phyloP scores from a whole-genome alignment of 2,888 invertebrate genomes.

The Megalurothrips usitatus region DNA sequence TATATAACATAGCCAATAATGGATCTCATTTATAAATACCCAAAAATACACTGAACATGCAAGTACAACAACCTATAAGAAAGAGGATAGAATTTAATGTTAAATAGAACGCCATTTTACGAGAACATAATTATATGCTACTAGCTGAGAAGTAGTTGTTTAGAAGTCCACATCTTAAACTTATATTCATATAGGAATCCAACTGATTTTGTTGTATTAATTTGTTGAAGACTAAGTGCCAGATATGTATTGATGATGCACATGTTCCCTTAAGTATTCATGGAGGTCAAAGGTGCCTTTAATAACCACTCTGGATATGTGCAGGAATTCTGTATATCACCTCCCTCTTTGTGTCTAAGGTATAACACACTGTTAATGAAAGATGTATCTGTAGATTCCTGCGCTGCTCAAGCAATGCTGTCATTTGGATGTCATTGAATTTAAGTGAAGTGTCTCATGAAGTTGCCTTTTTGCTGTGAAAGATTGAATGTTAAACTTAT shows the following conservation, averaged over 20 bases:
- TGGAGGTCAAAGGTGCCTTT: background rate
- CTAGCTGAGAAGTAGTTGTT: conserved; percentile 15
- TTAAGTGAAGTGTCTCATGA: background rate
- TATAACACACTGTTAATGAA: background rate
- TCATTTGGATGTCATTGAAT: background rate
- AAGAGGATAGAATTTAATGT: conserved; percentile 15
- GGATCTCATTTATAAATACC: conserved; percentile 25
- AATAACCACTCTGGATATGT: too few relatives aligned
- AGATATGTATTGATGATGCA: conserved; percentile 10
- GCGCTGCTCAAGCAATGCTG: background rate
- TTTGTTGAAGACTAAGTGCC: conserved; percentile 22
- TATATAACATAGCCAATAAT: conserved; percentile 25
- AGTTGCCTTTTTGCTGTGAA: conserved; percentile 20
- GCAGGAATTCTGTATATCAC: too few relatives aligned
- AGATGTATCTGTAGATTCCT: background rate
- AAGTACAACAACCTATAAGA: conserved; percentile 25
- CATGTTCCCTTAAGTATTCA: background rate
- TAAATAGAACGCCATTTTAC: conserved; percentile 8
- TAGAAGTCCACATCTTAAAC: conserved; percentile 9
- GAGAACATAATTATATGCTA: conserved; percentile 4
- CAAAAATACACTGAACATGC: conserved; percentile 23
- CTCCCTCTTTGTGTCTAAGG: background rate
- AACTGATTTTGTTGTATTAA: conserved; percentile 22
- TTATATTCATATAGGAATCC: conserved; percentile 19
- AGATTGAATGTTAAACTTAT: conserved; percentile 1